Percentiles rank a stretch among this genome's conserved stretches.
These are phyloP conservation scores for Reticulitermes lucifugus DNA, from an alignment of 2,888 invertebrate genomes.

Conservation along the genomic window DNA sequence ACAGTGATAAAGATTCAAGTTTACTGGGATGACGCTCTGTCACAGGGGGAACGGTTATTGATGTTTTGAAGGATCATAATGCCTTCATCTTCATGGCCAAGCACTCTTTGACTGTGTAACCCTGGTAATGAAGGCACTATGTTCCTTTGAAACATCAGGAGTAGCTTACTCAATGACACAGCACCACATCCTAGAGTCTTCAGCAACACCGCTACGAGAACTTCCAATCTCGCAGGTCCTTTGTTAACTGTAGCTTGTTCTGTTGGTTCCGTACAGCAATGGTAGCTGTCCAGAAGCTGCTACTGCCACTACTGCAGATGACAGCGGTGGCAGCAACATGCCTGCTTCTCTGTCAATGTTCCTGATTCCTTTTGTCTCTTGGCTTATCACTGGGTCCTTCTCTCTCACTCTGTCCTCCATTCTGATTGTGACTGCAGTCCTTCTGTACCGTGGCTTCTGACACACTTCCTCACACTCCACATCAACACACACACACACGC, in stretches of 20 bases:
- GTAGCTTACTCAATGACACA: no score
- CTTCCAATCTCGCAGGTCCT: no score
- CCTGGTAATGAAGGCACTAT: no score
- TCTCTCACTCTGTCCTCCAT: conserved; percentile 52
- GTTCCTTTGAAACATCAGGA: no score
- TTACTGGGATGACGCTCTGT: no score
- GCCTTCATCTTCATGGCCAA: no score
- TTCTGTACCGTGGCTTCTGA: conserved; percentile 50
- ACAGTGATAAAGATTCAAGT: no score
- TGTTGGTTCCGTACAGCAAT: conserved; percentile 44
- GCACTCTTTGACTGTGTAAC: no score
- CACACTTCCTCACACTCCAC: conserved; percentile 16
- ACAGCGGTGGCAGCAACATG: conserved; percentile 36
- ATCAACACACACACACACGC: neutral
- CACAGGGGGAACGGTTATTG: no score
- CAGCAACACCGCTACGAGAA: no score
- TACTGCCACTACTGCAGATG: conserved; percentile 18
- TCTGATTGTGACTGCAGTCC: conserved; percentile 48
- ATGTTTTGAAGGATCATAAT: no score
- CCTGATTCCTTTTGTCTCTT: conserved; percentile 55
- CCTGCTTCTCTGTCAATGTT: conserved; percentile 53
- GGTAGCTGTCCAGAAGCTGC: conserved; percentile 37
- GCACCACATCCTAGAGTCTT: no score
- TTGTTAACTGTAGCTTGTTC: conserved; percentile 20
- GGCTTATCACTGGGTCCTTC: conserved; percentile 52